Evolutionary conservation across 2,888 invertebrate species (phyloP), one percentile per base, ranked within the genome.

Genomic region (Metalampra italica): DNA sequence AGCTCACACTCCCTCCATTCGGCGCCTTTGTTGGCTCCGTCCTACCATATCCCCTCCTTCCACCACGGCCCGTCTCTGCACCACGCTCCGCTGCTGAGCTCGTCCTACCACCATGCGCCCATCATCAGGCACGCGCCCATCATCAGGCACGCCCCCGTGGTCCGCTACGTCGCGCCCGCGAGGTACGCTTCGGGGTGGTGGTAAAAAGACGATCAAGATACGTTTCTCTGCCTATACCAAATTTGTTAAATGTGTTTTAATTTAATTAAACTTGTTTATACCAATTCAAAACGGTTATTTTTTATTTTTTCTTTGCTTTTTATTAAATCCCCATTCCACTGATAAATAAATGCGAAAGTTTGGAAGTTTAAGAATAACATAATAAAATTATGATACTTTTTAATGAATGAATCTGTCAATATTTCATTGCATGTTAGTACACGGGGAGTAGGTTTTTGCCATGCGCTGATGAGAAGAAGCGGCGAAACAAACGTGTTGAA

Each of bases 121-220:
- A 36, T 51, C 15, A 11, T 49, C 53, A 52, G 1, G 54, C 30
- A 36, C 36, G 36, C 36, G 9, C 47, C 53, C 1, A 29, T 54
- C 14, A 9, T 52, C 7, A 38, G 41, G n/a, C 49, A 43, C 14
- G 50, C 53, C n/a, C 53, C 50, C 13, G 29, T 50, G 0, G 47
- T 36, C 29, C 48, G 44, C 7, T 29, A 48, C 38, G 22, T 51
- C 45, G 43, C 55, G 3, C 54, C 56, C 11, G 52, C 54, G 9
- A 56, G 62, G 22, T 64, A 64, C 50, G 62, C 61, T 43, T 51
- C 62, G 1, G 62, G 62, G 29, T 64, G 62, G 60, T 62, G 50
- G 53, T 56, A 49, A 45, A 50, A 29, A 30, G 36, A 41, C 3
- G 32, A 36, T 12, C 3, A n/a, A 9, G 4, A 38, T 7, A 14